Evolutionary conservation across 2,797 vertebrate genomes (phyloP), one percentile per base, ranked within the genome.

Genomic region (Gallinago solitaria): DNA sequence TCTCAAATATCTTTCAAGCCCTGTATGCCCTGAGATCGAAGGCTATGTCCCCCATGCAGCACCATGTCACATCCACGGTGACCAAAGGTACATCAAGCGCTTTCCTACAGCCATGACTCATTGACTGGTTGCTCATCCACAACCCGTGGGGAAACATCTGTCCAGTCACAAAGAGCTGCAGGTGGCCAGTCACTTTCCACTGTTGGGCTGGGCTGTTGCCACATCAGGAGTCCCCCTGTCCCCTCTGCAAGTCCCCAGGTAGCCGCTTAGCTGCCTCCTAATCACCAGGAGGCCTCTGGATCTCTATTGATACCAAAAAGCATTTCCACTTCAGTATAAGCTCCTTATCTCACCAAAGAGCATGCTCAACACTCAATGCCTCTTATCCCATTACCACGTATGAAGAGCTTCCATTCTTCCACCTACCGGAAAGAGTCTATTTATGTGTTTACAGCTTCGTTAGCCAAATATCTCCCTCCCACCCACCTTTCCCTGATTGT

Each of bases 41-140:
- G 54, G 70, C 6, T 4, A 11, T 5, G 2, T 21, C 5, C 59
- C 50, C 16, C 2, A 0, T 11, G 5, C 39, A 63, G 76, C 24
- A 7, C 41, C 39, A 4, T 0, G 1, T 3, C 68, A 11, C 59
- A 15, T 2, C 60, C 1, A 1, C 0, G 2, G 10, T 23, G 51
- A 28, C 63, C 56, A 63, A 43, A 73, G 67, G 35, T 45, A 51
- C 45, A 4, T 35, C 37, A 0, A 25, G 25, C 8, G 9, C 53
- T 37, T 21, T 54, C 21, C 57, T 7, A 0, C 5, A n/a, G 19
- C 78, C 3, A 1, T 5, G 23, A 9, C 20, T 16, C 51, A 0
- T 5, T 5, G 28, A 5, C 43, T 39, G 14, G 7, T 6, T 63
- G 41, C 56, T 30, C 53, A 35, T 3, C 23, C 56, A 50, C 17